Conservation (phyloP, 1,140 invertebrate species). For the Drosophila melanogaster region DNA sequence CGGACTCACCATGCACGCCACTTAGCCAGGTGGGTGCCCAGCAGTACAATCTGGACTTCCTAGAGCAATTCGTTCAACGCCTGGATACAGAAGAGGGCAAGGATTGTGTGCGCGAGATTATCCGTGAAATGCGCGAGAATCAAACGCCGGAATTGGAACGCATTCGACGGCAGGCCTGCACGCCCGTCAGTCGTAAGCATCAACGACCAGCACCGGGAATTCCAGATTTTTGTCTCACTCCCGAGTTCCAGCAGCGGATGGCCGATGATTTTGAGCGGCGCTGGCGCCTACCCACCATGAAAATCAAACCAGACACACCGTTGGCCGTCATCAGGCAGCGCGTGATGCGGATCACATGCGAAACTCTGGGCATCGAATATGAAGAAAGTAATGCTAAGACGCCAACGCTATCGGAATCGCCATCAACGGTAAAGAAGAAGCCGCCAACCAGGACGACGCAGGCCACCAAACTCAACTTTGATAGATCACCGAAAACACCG, state of each 20-base stretch:
- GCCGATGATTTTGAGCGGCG: slow-evolving; percentile 76
- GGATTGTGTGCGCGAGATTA: slow-evolving; percentile 73
- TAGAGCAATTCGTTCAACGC: slow-evolving; percentile 66
- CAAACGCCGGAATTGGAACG: slow-evolving; percentile 80
- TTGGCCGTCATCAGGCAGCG: slow-evolving; percentile 69
- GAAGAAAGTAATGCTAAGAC: slow-evolving; percentile 9
- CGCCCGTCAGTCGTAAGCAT: slow-evolving; percentile 56
- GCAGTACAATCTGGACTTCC: slow-evolving; percentile 70
- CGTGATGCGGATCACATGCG: slow-evolving; percentile 74
- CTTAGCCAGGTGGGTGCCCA: slow-evolving; percentile 32
- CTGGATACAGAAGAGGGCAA: slow-evolving; percentile 64
- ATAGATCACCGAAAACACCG: slow-evolving; percentile 21
- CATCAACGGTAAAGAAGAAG: not conserved
- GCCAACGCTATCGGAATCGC: not conserved
- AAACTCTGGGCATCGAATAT: slow-evolving; percentile 73
- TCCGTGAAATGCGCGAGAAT: slow-evolving; percentile 76
- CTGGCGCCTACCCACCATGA: slow-evolving; percentile 75
- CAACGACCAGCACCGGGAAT: slow-evolving; percentile 58
- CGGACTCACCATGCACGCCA: slow-evolving; percentile 71
- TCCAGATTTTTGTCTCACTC: slow-evolving; percentile 76
- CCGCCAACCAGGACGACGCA: not conserved
- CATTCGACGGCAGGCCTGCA: slow-evolving; percentile 71
- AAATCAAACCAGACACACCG: slow-evolving; percentile 74
- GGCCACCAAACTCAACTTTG: slow-evolving; percentile 33
- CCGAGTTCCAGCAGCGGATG: slow-evolving; percentile 78